Evolutionary conservation across 2,888 invertebrate species (phyloP).

Genomic region (Temnothorax unifasciatus): DNA sequence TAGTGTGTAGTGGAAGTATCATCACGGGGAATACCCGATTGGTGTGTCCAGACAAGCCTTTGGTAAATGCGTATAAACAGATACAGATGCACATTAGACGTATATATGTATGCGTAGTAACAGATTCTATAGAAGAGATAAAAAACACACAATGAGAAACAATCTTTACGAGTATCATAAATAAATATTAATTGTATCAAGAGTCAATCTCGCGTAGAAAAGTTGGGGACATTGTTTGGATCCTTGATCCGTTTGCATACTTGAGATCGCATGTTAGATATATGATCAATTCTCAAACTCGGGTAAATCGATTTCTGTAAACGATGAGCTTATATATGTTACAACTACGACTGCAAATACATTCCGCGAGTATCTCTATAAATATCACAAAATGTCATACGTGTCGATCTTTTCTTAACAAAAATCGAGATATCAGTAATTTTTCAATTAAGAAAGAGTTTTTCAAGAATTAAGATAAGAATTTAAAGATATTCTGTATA

Average conservation of each 20-base stretch:
- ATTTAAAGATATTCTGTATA: not conserved
- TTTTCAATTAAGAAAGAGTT: not conserved
- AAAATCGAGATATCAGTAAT: not conserved
- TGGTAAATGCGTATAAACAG: not conserved
- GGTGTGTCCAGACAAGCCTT: not conserved
- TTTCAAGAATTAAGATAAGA: not conserved
- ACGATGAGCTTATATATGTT: not conserved
- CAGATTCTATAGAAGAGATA: not conserved
- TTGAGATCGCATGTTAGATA: not conserved
- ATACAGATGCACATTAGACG: not conserved
- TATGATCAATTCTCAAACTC: not conserved
- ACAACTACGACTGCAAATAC: not conserved
- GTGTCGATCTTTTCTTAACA: not conserved
- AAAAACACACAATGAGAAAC: not conserved
- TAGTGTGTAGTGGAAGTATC: not conserved
- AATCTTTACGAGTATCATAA: not conserved
- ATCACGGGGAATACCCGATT: slow-evolving; percentile 31
- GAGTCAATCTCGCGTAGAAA: not conserved
- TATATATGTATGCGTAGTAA: not conserved
- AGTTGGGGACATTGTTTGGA: not conserved
- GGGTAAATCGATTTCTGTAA: not conserved
- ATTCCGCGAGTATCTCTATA: not conserved
- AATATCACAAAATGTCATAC: slow-evolving; percentile 1
- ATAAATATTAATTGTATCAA: not conserved
- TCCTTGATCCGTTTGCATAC: not conserved